Evolutionary conservation across 1,140 invertebrate genomes (phyloP), one percentile per base, ranked within the genome.

Genomic region (Gonatopus flavifemur): DNA sequence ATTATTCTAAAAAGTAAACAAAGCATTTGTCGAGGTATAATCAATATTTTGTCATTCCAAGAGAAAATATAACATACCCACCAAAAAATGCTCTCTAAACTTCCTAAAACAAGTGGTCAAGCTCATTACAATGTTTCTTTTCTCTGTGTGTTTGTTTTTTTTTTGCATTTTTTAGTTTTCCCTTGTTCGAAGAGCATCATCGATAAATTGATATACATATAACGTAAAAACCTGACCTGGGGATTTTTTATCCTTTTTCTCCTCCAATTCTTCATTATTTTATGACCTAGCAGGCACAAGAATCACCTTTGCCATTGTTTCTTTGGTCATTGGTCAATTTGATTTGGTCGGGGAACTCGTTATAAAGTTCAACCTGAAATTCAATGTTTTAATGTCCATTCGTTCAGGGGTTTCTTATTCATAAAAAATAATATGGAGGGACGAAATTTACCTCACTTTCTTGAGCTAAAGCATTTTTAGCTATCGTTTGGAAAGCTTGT

Each of bases 291-390:
- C 88, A 90, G 72, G 87, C 85, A 80, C 88, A 90, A 67, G 86
- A 86, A 75, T 91, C 88, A 59, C 83, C 83, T 63, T 85, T 84
- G 70, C 83, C 81, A 67, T 84, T 86, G 52, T 83, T 74, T 65
- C 79, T 75, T 65, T 80, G 76, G 58, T 83, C 80, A 39, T 78
- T 83, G 47, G 85, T 88, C 55, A 93, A 79, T 72, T 88, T 95
- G 72, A 98, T 96, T 81, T 95, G 92, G 79, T 96, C 94, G 15
- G 96, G 96, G 69, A 98, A 98, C 76, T 98, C 94, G 79, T 96
- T 96, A 79, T 95, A 96, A 24, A 97, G 80, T 72, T 98, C 95
- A 55, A 93, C 88, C 78, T 90, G 82, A 41, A 54, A 45, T 32
- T n/a, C n/a, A n/a, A n/a, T n/a, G n/a, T n/a, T n/a, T n/a, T n/a